Conservation (phyloP, 2,888 invertebrate genomes). For the Phalera bucephala region DNA sequence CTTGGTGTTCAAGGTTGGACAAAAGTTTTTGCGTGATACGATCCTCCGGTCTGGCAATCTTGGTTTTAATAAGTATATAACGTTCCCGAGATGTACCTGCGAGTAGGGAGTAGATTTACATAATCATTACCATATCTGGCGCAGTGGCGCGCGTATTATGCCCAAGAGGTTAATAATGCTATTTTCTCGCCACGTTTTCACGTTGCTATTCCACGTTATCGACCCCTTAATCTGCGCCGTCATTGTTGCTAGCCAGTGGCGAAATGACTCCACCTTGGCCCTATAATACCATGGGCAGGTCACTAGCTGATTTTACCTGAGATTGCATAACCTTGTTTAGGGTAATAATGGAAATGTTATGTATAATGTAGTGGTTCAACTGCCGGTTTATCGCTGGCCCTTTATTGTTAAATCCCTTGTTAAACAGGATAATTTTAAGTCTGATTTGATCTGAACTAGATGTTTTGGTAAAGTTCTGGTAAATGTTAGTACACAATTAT, state of each 20-base stretch:
- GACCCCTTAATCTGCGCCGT: slow-evolving; percentile 78
- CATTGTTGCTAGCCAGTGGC: slow-evolving; percentile 78
- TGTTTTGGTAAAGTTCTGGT: no score
- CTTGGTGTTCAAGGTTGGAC: slow-evolving; percentile 51
- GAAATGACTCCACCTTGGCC: slow-evolving; percentile 60
- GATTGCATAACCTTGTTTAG: slow-evolving; percentile 21
- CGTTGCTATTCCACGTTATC: slow-evolving; percentile 81
- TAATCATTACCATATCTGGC: slow-evolving; percentile 84
- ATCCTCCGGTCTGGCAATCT: slow-evolving; percentile 74
- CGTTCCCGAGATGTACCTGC: slow-evolving; percentile 79
- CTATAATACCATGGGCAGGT: slow-evolving; percentile 35
- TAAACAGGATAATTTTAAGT: slow-evolving; percentile 23
- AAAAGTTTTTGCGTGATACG: slow-evolving; percentile 70
- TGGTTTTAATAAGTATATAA: slow-evolving; percentile 82
- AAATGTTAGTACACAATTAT: no score
- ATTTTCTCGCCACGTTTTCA: slow-evolving; percentile 83
- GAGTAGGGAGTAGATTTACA: slow-evolving; percentile 77
- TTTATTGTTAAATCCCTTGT: slow-evolving; percentile 15
- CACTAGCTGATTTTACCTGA: slow-evolving; percentile 18
- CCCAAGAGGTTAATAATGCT: slow-evolving; percentile 83
- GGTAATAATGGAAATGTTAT: slow-evolving; percentile 16
- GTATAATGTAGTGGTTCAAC: slow-evolving; percentile 12
- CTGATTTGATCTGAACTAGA: slow-evolving; percentile 28
- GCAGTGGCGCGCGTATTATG: slow-evolving; percentile 81
- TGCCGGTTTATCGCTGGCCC: slow-evolving; percentile 20